Percentiles rank a stretch among this genome's conserved stretches.
These are phyloP conservation scores for Aphrophora alni DNA, from an alignment of 2,888 invertebrate genomes.

Conservation along the genomic window DNA sequence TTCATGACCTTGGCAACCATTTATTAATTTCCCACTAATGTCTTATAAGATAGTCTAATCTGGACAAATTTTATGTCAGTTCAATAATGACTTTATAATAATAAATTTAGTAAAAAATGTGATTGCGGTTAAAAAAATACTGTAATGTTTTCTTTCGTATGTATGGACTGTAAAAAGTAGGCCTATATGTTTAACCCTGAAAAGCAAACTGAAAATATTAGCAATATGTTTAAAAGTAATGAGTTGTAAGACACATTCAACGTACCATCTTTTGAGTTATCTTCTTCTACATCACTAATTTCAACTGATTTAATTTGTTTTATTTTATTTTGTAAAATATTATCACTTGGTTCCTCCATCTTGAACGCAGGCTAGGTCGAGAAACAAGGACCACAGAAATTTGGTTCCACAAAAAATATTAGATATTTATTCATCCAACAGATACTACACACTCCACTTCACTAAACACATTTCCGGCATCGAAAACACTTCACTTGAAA, in stretches of 20 bases:
- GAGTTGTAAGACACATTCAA: neutral
- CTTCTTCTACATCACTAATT: constrained; percentile 37
- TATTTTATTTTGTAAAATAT: constrained; percentile 34
- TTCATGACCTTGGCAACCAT: neutral
- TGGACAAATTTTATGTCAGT: neutral
- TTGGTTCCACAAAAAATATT: constrained; percentile 6
- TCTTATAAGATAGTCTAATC: neutral
- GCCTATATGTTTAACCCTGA: neutral
- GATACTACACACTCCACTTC: neutral
- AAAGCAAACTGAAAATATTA: neutral
- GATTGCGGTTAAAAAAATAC: too few species aligned
- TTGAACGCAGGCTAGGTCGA: constrained; percentile 27
- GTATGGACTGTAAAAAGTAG: neutral
- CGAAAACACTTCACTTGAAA: neutral
- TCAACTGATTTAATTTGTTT: constrained; percentile 39
- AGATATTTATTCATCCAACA: neutral
- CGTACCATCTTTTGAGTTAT: constrained; percentile 36
- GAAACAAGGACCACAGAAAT: neutral
- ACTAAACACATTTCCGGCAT: neutral
- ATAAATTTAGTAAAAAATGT: too few species aligned
- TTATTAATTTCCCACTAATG: neutral
- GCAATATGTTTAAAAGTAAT: neutral
- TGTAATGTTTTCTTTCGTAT: too few species aligned
- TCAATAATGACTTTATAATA: neutral
- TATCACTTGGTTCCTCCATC: constrained; percentile 41